Evolutionary conservation across 2,797 vertebrate genomes (phyloP).

Genomic region (Denticeps clupeoides): DNA sequence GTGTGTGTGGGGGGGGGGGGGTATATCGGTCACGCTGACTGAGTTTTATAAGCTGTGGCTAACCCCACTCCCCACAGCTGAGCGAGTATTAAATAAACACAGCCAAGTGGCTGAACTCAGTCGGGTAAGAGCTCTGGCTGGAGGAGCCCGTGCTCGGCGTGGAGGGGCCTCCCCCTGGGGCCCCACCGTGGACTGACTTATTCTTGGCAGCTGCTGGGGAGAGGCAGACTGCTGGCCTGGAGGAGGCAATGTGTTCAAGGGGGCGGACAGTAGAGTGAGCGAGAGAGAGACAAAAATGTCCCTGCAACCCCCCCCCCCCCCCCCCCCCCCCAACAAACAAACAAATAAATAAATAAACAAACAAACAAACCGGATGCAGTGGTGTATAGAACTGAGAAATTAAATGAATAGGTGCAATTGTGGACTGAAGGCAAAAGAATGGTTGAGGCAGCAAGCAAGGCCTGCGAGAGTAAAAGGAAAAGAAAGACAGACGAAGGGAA

Average conservation of each 20-base stretch:
- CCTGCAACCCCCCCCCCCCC: too few species aligned
- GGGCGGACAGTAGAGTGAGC: conserved; percentile 10
- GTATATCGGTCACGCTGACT: conserved; percentile 62
- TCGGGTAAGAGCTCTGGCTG: conserved; percentile 43
- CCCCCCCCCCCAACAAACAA: too few species aligned
- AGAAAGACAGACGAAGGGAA: neutral
- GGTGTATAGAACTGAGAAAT: too few species aligned
- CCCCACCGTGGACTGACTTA: conserved; percentile 56
- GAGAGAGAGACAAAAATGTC: conserved; percentile 6
- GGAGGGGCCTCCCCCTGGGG: conserved; percentile 40
- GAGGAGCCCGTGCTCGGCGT: conserved; percentile 28
- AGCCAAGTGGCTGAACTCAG: conserved; percentile 60
- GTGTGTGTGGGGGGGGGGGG: conserved; percentile 30
- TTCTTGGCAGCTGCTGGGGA: conserved; percentile 57
- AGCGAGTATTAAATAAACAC: conserved; percentile 75
- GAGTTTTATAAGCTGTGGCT: conserved; percentile 72
- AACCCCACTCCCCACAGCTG: conserved; percentile 71
- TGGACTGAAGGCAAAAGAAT: conserved; percentile 28
- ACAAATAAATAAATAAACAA: too few species aligned
- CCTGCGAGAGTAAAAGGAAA: conserved; percentile 5
- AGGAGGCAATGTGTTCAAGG: conserved; percentile 15
- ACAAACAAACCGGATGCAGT: too few species aligned
- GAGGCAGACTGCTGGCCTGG: conserved; percentile 35
- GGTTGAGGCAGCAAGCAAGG: conserved; percentile 17
- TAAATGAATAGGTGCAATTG: too few species aligned